phyloP scores from a whole-genome alignment of 2,888 invertebrate genomes.

The Calliopum simillimum region DNA sequence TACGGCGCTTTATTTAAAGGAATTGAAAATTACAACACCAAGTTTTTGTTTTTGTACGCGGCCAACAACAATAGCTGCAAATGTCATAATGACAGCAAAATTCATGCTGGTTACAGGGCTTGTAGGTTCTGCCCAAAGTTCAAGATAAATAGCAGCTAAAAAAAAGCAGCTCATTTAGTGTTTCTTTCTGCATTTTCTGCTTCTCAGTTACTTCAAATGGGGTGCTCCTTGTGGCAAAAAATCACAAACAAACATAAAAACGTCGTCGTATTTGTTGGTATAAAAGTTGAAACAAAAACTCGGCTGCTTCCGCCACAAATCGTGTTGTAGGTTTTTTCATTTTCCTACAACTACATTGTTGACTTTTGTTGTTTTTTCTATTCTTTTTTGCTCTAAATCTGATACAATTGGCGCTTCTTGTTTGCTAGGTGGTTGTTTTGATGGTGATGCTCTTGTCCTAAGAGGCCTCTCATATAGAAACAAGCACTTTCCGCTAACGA shows the following conservation, averaged over 20 bases:
- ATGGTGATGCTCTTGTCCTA: not conserved
- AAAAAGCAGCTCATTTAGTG: constrained; percentile 20
- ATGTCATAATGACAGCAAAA: constrained; percentile 24
- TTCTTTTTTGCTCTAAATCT: constrained; percentile 28
- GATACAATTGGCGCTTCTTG: constrained; percentile 23
- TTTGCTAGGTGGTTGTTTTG: not conserved
- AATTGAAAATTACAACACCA: too few relatives aligned
- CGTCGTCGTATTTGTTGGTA: not conserved
- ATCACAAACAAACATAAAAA: constrained; percentile 16
- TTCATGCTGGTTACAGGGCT: not conserved
- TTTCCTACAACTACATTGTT: too few relatives aligned
- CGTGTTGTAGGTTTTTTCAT: constrained; percentile 27
- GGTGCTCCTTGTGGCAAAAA: not conserved
- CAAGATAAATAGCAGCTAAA: constrained; percentile 11
- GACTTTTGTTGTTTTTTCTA: not conserved
- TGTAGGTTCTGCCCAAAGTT: not conserved
- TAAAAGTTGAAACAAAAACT: too few relatives aligned
- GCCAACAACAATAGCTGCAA: constrained; percentile 1
- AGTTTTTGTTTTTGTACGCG: too few relatives aligned
- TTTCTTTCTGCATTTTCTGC: not conserved
- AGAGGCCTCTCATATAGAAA: not conserved
- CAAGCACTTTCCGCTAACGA: constrained; percentile 22
- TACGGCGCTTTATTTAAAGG: too few relatives aligned
- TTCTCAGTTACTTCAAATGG: not conserved
- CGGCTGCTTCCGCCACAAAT: constrained; percentile 26